phyloP scores from a whole-genome alignment of 2,888 invertebrate species.

The Eucera pruinosa region DNA sequence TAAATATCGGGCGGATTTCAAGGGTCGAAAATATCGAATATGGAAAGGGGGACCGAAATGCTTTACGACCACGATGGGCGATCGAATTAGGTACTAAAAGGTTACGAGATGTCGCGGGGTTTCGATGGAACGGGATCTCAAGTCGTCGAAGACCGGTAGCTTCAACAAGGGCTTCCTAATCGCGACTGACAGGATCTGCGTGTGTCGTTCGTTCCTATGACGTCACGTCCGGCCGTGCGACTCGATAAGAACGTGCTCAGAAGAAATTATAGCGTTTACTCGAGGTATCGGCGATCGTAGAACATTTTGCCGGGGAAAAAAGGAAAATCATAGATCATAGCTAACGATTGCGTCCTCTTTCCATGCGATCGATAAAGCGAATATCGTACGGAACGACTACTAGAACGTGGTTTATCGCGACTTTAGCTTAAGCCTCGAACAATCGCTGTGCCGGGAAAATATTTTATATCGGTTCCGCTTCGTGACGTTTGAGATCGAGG shows the following conservation, averaged over 20 bases:
- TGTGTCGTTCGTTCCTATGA: conserved; percentile 39
- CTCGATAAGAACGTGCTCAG: conserved; percentile 54
- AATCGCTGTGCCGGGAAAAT: conserved; percentile 26
- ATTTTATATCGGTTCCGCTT: conserved; percentile 10
- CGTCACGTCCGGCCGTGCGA: conserved; percentile 63
- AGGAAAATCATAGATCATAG: conserved; percentile 56
- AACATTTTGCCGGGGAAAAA: conserved; percentile 19
- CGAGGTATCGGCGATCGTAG: conserved; percentile 48
- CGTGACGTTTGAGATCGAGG: not conserved
- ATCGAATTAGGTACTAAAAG: conserved; percentile 49
- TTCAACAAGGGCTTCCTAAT: conserved; percentile 60
- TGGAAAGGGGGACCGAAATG: not conserved
- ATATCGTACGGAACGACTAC: conserved; percentile 21
- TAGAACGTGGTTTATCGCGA: conserved; percentile 54
- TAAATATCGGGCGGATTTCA: conserved; percentile 3
- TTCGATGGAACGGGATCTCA: conserved; percentile 6
- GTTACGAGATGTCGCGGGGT: conserved; percentile 30
- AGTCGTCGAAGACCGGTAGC: conserved; percentile 36
- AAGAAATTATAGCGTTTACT: conserved; percentile 67
- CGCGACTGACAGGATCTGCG: conserved; percentile 60
- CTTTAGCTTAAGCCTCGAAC: conserved; percentile 40
- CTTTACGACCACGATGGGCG: conserved; percentile 22
- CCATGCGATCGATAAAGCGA: conserved; percentile 56
- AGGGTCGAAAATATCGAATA: conserved; percentile 1
- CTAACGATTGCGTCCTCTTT: conserved; percentile 47